Evolutionary conservation across 2,888 invertebrate genomes (phyloP), one percentile per base, ranked within the genome.

Genomic region (Drosophila prostipennis): DNA sequence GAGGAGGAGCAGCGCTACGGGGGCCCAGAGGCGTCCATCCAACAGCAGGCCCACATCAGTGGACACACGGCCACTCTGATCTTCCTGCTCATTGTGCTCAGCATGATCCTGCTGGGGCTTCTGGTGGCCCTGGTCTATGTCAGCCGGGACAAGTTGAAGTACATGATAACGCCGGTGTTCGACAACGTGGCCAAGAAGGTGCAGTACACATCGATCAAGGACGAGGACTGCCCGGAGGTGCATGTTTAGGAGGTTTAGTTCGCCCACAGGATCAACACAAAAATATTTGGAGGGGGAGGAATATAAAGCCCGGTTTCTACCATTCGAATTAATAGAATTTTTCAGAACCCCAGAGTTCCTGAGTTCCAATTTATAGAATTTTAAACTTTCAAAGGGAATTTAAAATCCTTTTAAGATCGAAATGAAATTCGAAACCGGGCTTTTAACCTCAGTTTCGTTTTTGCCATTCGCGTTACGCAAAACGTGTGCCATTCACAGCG

Each of bases 151-250:
- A 93, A 93, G 69, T 91, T 95, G 48, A 93, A 93, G 73, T 92
- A 92, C 65, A 93, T 93, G 89, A 92, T 95, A 42, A 93, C 93
- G 34, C 95, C 95, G 1, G 92, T 95, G 34, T 92, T 95, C 49
- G 94, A 95, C 76, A 93, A 94, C 58, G 94, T 95, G 40, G 93
- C 94, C 39, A 93, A 94, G 87, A 95, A 95, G 89, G 95, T 96
- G 39, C 95, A 95, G 74, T 96, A 96, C 80, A 95, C 95, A 1
- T 95, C 95, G 8, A 95, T 96, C 77, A 93, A 93, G 65, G 94
- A 94, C 77, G 93, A 93, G 74, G 94, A 94, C 65, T 93, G 91
- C 75, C 91, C 92, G 54, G 92, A 92, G 73, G 92, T 92, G 49
- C 91, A 92, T 76, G 92, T 92, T 70, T 92, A 90, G 86, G 59